phyloP scores from a whole-genome alignment of 2,113 vertebrate species.

The Brachirus orientalis region DNA sequence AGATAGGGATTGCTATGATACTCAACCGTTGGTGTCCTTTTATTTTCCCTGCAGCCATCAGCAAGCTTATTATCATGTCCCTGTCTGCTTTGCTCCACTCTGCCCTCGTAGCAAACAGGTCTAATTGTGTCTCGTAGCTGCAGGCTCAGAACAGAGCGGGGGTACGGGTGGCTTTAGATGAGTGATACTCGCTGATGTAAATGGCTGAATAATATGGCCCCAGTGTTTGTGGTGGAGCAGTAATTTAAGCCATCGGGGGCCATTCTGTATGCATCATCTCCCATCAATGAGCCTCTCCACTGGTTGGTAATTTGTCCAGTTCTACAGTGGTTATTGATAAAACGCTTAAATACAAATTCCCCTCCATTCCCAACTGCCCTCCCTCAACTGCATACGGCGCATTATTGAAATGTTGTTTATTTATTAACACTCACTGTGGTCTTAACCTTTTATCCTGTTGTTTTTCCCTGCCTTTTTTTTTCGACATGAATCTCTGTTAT shows the following conservation, averaged over 20 bases:
- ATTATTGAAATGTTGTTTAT: conserved; percentile 72
- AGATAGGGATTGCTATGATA: conserved; percentile 55
- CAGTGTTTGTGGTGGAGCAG: conserved; percentile 65
- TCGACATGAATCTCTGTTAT: conserved; percentile 19
- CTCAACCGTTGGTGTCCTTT: conserved; percentile 56
- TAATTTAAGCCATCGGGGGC: conserved; percentile 79
- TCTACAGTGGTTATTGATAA: conserved; percentile 87
- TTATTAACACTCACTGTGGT: conserved; percentile 22
- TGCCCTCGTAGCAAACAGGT: conserved; percentile 81
- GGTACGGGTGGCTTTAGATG: conserved; percentile 57
- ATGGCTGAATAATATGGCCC: conserved; percentile 84
- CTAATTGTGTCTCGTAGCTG: conserved; percentile 75
- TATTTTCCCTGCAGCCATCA: conserved; percentile 70
- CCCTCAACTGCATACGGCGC: conserved; percentile 66
- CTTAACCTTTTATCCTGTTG: conserved; percentile 23
- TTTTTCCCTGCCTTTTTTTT: conserved; percentile 10
- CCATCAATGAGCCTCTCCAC: conserved; percentile 76
- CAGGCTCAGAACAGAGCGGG: conserved; percentile 54
- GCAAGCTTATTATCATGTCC: conserved; percentile 75
- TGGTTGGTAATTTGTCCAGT: conserved; percentile 86
- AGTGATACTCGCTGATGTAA: conserved; percentile 78
- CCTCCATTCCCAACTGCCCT: conserved; percentile 42
- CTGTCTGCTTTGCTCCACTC: conserved; percentile 69
- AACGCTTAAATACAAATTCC: conserved; percentile 83
- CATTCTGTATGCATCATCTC: conserved; percentile 74